These are phyloP conservation scores for Matsumurasca onukii DNA, from an alignment of 1,140 invertebrate genomes.

Conservation along the genomic window DNA sequence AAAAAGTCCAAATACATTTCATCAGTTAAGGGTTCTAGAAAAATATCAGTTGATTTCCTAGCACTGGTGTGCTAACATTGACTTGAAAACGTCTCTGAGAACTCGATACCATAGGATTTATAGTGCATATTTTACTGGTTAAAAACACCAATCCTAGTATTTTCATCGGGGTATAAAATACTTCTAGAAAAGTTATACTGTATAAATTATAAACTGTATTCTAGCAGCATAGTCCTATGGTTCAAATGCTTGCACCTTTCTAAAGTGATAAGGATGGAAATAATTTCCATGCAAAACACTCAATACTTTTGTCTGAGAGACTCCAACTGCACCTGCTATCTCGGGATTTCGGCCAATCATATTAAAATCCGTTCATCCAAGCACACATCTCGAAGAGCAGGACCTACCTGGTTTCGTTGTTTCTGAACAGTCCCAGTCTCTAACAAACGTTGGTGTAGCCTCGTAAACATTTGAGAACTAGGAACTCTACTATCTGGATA, in stretches of 20 bases:
- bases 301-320: neutral
- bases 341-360: neutral
- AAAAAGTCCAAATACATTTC: neutral
- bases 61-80: neutral
- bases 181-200: neutral
- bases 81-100: slow-evolving; percentile 8
- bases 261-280: neutral
- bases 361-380: neutral
- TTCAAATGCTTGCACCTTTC: neutral
- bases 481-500: too few species aligned
- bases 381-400: too few species aligned
- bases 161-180: too few species aligned
- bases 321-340: neutral
- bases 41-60: neutral
- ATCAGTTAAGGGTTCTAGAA: neutral
- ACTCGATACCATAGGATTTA: neutral
- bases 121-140: neutral
- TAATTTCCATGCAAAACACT: neutral
- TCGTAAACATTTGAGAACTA: too few species aligned
- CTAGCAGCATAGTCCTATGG: too few species aligned
- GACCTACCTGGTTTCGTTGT: too few species aligned
- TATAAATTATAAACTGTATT: neutral
- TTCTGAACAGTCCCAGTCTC: too few species aligned
- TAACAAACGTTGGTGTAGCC: too few species aligned
- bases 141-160: slow-evolving; percentile 6